Base-by-base conservation (phyloP, 2,797 vertebrate species). In the Fringilla coelebs region DNA sequence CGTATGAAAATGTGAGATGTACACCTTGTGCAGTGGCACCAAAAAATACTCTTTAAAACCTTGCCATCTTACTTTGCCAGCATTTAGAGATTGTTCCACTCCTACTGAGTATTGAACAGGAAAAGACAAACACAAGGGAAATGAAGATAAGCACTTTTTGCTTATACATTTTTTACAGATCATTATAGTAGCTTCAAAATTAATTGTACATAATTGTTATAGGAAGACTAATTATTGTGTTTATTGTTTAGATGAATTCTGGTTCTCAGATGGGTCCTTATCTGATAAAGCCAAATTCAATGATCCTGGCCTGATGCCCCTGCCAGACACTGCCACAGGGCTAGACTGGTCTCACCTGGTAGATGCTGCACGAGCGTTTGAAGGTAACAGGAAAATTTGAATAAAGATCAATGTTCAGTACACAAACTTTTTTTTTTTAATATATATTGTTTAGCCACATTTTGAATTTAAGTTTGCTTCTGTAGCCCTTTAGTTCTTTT, bases 321-420 rank as follows among this genome's bases (percentile, higher is more conserved):
- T 99, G 91, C 99, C 99, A 91, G 99, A 99, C 98, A 98, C 99
- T 66, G 99, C 98, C 97, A 98, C 98, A 24, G 99, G 98, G 93
- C 98, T 99, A 97, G 99, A 99, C 97, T 99, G 99, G 99, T 98
- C 98, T 95, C 98, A 99, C 98, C 98, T 99, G 93, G 99, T 99
- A 93, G 99, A 99, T 67, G 99, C 99, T 94, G 99, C 99, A 55
- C 98, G 98, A 96, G 99, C 99, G 55, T 99, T 99, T 96, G 99
- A 99, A 99, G 99, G 99, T 99, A 99, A 98, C 97, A 96, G 97
- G 97, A 97, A 94, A 97, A 95, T 97, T 54, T 90, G 28, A 94
- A 82, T 96, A 87, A 94, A 93, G 34, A 75, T 87, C 52, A 43
- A 88, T 95, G 85, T 96, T 96, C 89, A 83, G 24, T 95, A 46